Evolutionary conservation across 2,888 invertebrate species (phyloP), one percentile per base, ranked within the genome.

Genomic region (Agonopterix heracliana): DNA sequence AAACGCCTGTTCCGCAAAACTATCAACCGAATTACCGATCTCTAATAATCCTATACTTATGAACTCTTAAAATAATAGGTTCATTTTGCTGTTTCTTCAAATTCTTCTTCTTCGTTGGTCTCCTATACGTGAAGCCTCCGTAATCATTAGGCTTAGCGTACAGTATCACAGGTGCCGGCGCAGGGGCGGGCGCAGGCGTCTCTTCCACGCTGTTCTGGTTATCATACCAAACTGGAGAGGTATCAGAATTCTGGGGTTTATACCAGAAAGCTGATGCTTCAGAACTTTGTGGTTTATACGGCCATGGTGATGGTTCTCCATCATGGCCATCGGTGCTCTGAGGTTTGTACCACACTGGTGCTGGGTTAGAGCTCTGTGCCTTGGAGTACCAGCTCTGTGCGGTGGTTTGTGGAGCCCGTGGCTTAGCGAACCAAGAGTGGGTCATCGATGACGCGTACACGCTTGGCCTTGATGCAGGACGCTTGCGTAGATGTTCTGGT

Each of bases 61-160:
- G 85, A 26, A 85, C 78, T 48, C 81, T 65, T 11, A 85, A 64
- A 52, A 81, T 68, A 53, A 79, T 63, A 0, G 82, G 81, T 26
- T 70, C 67, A 9, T 55, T 9, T 57, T 44, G 10, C 55, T 40
- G 26, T 26, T 26, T 26, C 26, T 26, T 26, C 47, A 34, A 44
- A 50, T 41, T 47, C n/a, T 57, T 53, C 40, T 61, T 60, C 42
- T 59, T 60, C 44, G 46, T 13, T 1, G 73, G 69, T 42, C 63
- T 69, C 50, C 74, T 72, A 63, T 85, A 84, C 5, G 75, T 64
- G 66, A 71, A 85, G 3, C 85, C 84, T 5, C 85, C 84, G 44
- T 68, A 54, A 2, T 71, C 64, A 50, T 68, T 73, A 3, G 81
- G 81, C 2, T 81, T 68, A 44, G 85, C 85, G 68, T 83, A 85